Percentiles rank a stretch among this genome's conserved stretches.
phyloP scores from a whole-genome alignment of 2,113 vertebrate genomes.

The Oreotrochilus melanogaster region DNA sequence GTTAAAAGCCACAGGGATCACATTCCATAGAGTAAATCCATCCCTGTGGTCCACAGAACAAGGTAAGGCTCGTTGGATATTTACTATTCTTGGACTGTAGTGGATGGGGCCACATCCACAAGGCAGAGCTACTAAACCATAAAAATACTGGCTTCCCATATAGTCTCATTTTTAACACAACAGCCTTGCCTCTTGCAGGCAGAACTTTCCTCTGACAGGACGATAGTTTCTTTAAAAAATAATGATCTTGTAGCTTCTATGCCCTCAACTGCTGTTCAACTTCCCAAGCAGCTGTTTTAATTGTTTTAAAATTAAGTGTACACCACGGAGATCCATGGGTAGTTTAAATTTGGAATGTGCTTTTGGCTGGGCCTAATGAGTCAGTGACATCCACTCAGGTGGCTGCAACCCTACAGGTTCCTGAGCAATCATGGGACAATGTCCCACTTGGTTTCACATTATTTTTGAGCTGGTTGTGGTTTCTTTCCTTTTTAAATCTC shows the following conservation, averaged over 20 bases:
- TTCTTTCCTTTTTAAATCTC: not conserved
- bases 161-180: slow-evolving; percentile 5
- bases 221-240: not conserved
- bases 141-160: not conserved
- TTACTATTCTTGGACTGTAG: not conserved
- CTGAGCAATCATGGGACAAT: not conserved
- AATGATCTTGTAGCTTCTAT: not conserved
- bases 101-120: not conserved
- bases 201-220: slow-evolving; percentile 30
- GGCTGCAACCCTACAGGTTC: not conserved
- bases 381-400: not conserved
- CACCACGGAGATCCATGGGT: slow-evolving; percentile 28
- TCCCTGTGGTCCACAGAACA: not conserved
- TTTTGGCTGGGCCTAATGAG: slow-evolving; percentile 33
- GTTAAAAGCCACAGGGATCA: not conserved
- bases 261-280: slow-evolving; percentile 23
- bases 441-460: not conserved
- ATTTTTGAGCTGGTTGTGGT: not conserved
- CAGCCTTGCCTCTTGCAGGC: not conserved
- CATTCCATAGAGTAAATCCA: not conserved
- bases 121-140: not conserved
- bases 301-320: slow-evolving; percentile 51
- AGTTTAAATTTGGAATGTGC: not conserved
- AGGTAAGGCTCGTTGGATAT: fast-evolving
- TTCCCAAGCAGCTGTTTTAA: slow-evolving; percentile 61